phyloP scores from a whole-genome alignment of 2,113 vertebrate genomes.

The Osmerus mordax region DNA sequence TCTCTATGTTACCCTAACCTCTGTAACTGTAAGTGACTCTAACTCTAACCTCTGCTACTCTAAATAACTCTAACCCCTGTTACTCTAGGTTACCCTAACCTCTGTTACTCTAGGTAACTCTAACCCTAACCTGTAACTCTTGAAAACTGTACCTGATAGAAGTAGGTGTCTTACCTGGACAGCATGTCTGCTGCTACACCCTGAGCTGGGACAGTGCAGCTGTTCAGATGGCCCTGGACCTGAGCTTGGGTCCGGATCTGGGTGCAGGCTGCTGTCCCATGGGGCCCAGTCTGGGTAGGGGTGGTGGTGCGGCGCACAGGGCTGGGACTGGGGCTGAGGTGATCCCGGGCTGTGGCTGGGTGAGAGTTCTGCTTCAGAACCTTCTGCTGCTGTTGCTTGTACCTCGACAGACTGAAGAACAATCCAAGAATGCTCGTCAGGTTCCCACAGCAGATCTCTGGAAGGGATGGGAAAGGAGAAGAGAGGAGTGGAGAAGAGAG shows the following conservation, averaged over 20 bases:
- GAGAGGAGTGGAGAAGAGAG: not conserved
- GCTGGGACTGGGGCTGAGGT: constrained; percentile 12
- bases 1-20: no score
- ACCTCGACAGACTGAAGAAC: constrained; percentile 88
- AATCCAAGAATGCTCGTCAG: constrained; percentile 88
- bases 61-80: no score
- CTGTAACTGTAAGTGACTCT: no score
- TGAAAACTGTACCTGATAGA: not conserved
- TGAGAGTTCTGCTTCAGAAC: constrained; percentile 72
- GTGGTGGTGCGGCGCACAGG: constrained; percentile 39
- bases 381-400: constrained; percentile 83
- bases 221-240: constrained; percentile 32
- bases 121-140: no score
- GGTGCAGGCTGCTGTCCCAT: constrained; percentile 35
- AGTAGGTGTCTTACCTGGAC: constrained; percentile 73
- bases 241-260: constrained; percentile 8
- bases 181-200: constrained; percentile 83
- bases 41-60: no score
- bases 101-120: no score
- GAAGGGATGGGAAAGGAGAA: not conserved
- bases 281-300: constrained; percentile 52
- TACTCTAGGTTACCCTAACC: no score
- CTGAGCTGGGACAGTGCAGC: constrained; percentile 52
- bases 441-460: constrained; percentile 90
- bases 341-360: constrained; percentile 23